phyloP scores from a whole-genome alignment of 2,888 invertebrate species.

The Alentia gelatinosa region DNA sequence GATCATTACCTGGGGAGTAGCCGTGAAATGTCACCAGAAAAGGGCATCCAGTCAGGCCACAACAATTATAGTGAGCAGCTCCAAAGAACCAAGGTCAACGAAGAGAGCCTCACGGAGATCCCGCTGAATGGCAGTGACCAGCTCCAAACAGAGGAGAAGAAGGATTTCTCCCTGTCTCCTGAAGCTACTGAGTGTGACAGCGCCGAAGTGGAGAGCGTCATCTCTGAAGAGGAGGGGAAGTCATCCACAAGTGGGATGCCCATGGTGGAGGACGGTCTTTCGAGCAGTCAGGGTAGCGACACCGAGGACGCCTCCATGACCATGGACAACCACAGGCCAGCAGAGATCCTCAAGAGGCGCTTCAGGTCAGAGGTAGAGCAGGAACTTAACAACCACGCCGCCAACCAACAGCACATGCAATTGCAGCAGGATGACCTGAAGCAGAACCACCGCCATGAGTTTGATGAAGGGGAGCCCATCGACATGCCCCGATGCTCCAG shows the following conservation, averaged over 20 bases:
- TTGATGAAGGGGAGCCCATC: slow-evolving; percentile 21
- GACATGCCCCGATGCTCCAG: not conserved
- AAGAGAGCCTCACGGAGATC: slow-evolving; percentile 78
- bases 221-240: slow-evolving; percentile 75
- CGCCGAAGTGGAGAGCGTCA: slow-evolving; percentile 88
- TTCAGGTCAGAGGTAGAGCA: slow-evolving; percentile 72
- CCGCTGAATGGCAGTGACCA: slow-evolving; percentile 81
- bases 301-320: slow-evolving; percentile 84
- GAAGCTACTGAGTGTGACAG: slow-evolving; percentile 96
- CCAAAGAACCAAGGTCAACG: slow-evolving; percentile 67
- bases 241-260: slow-evolving; percentile 85
- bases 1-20: slow-evolving; percentile 59
- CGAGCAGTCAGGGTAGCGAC: slow-evolving; percentile 95
- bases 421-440: not conserved
- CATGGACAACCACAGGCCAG: slow-evolving; percentile 86
- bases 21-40: slow-evolving; percentile 60
- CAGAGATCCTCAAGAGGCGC: slow-evolving; percentile 82
- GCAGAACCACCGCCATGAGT: not conserved
- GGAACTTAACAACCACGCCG: slow-evolving; percentile 6
- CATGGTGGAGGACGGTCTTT: slow-evolving; percentile 94
- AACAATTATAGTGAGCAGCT: slow-evolving; percentile 50
- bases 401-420: not conserved
- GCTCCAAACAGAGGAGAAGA: slow-evolving; percentile 83
- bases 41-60: slow-evolving; percentile 41
- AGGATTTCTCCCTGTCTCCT: slow-evolving; percentile 93